A percentile compares a stretch with the other conserved stretches of the same genome.
These are phyloP conservation scores for Gymnoscelis rufifasciata DNA, from an alignment of 2,888 invertebrate species.

Conservation along the genomic window DNA sequence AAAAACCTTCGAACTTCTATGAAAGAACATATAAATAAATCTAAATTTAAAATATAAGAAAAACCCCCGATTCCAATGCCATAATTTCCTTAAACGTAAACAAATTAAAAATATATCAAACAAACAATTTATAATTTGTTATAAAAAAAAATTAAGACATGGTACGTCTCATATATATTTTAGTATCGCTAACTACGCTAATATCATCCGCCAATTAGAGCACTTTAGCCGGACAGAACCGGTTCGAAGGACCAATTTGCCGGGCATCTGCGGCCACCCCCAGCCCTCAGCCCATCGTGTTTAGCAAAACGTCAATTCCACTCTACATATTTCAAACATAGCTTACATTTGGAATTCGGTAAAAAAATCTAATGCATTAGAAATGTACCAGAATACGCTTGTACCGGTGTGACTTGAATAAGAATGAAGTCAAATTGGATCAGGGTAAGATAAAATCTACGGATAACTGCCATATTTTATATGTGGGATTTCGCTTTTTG, in stretches of 20 bases:
- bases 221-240: no score
- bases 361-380: slow-evolving; percentile 63
- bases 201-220: no score
- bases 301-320: slow-evolving; percentile 29
- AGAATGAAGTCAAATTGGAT: slow-evolving; percentile 72
- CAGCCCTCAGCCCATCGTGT: slow-evolving; percentile 9
- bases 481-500: slow-evolving; percentile 25
- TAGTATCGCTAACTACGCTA: no score
- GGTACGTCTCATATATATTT: no score
- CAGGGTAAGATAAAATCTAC: slow-evolving; percentile 57
- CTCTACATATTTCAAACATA: slow-evolving; percentile 33
- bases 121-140: no score
- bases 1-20: no score
- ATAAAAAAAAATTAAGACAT: no score
- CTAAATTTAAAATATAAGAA: no score
- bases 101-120: no score
- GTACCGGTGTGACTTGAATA: slow-evolving; percentile 64
- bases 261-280: background rate
- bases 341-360: slow-evolving; percentile 33
- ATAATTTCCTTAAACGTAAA: no score
- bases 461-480: slow-evolving; percentile 34
- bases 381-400: slow-evolving; percentile 65
- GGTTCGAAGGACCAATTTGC: slow-evolving; percentile 2
- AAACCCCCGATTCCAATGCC: no score
- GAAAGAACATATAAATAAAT: no score